phyloP scores from a whole-genome alignment of 2,888 invertebrate species.

The Melipona beecheii region DNA sequence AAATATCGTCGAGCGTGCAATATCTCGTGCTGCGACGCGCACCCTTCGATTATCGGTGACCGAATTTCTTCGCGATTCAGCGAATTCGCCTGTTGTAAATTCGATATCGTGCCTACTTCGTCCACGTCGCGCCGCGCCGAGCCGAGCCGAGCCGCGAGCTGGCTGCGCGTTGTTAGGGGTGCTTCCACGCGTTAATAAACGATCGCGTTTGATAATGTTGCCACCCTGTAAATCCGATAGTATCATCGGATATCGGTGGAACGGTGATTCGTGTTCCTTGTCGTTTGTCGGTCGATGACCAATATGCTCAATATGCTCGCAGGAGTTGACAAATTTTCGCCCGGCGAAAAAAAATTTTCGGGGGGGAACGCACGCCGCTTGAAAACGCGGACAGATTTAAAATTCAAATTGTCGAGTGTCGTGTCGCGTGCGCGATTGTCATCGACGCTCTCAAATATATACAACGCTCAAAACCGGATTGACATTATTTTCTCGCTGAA shows the following conservation, averaged over 20 bases:
- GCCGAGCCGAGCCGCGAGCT: background rate
- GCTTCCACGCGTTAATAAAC: constrained; percentile 47
- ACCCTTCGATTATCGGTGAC: constrained; percentile 66
- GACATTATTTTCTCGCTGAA: constrained; percentile 27
- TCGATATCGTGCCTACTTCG: constrained; percentile 42
- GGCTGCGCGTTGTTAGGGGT: background rate
- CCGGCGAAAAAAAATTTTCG: background rate
- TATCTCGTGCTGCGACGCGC: constrained; percentile 46
- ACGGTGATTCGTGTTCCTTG: background rate
- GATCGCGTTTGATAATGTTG: constrained; percentile 34
- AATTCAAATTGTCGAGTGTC: constrained; percentile 35
- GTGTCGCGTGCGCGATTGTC: constrained; percentile 32
- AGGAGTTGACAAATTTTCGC: background rate
- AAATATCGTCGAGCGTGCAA: constrained; percentile 66
- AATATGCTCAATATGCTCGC: background rate
- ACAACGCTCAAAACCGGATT: constrained; percentile 31
- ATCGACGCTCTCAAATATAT: constrained; percentile 8
- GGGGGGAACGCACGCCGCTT: background rate
- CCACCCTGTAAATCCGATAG: constrained; percentile 1
- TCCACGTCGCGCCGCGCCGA: background rate
- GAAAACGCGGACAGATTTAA: constrained; percentile 10
- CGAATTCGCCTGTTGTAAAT: constrained; percentile 56
- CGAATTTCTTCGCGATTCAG: constrained; percentile 68
- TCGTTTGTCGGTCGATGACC: background rate
- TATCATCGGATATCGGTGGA: background rate